phyloP scores from a whole-genome alignment of 92 coral and sea anemone genomes.

The Epizoanthus fatuus region DNA sequence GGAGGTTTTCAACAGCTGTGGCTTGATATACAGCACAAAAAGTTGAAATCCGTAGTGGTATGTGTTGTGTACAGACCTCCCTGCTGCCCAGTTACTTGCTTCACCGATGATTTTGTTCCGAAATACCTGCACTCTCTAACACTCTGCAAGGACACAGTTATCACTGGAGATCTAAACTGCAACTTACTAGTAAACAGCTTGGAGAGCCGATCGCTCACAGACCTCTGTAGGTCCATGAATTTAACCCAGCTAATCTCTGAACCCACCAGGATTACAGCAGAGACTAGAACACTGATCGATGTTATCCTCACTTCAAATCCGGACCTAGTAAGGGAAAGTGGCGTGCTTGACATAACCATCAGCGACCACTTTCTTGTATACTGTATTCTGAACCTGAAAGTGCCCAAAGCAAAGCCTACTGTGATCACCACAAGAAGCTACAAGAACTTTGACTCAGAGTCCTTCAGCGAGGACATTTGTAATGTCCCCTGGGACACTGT shows the following conservation, averaged over 20 bases:
- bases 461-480: constrained; percentile 39
- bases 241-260: constrained; percentile 48
- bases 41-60: constrained; percentile 25
- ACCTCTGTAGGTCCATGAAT: neutral
- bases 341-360: constrained; percentile 29
- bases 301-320: constrained; percentile 13
- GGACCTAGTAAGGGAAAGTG: constrained; percentile 5
- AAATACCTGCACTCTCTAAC: constrained; percentile 7
- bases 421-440: constrained; percentile 43
- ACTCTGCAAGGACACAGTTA: constrained; percentile 39
- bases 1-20: constrained; percentile 44
- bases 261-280: constrained; percentile 38
- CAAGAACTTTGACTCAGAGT: no score
- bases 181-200: constrained; percentile 5
- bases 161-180: constrained; percentile 56
- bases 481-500: constrained; percentile 63
- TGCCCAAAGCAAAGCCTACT: constrained; percentile 30
- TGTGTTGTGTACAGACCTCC: constrained; percentile 42
- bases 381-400: constrained; percentile 44
- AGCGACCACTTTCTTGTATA: constrained; percentile 66
- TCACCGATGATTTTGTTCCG: constrained; percentile 32
- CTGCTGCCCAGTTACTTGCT: neutral
- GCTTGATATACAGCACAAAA: constrained; percentile 17
- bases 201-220: constrained; percentile 5
- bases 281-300: constrained; percentile 23